phyloP scores from a whole-genome alignment of 2,888 invertebrate genomes.

The Zaprionus bogoriensis region DNA sequence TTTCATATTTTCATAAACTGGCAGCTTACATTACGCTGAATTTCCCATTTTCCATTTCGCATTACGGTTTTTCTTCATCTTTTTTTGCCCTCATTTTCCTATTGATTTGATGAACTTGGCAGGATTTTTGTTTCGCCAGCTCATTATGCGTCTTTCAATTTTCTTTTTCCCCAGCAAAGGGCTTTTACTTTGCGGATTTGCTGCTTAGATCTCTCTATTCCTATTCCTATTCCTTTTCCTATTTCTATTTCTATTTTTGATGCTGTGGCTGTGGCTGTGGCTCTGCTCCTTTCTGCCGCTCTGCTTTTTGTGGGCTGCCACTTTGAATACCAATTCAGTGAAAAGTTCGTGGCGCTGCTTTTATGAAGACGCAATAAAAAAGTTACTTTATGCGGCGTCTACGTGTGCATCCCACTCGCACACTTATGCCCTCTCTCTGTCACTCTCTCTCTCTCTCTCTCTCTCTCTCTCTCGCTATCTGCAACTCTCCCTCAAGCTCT shows the following conservation, averaged over 20 bases:
- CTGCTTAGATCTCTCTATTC: slow-evolving; percentile 20
- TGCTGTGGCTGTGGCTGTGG: slow-evolving; percentile 5
- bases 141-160: slow-evolving; percentile 72
- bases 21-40: slow-evolving; percentile 50
- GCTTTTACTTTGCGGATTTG: slow-evolving; percentile 58
- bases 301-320: slow-evolving; percentile 39
- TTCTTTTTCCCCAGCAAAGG: slow-evolving; percentile 39
- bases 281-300: background rate
- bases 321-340: slow-evolving; percentile 75
- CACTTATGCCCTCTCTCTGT: background rate
- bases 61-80: background rate
- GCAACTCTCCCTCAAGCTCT: slow-evolving; percentile 14
- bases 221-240: slow-evolving; percentile 14
- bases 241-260: slow-evolving; percentile 1
- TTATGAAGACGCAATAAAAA: slow-evolving; percentile 73
- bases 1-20: slow-evolving; percentile 61
- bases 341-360: slow-evolving; percentile 56
- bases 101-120: slow-evolving; percentile 69
- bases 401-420: slow-evolving; percentile 39
- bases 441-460: background rate
- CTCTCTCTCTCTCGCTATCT: background rate
- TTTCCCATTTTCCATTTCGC: background rate
- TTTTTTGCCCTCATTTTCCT: background rate
- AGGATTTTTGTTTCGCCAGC: slow-evolving; percentile 75
- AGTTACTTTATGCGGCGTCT: slow-evolving; percentile 71